Percentiles rank a stretch among this genome's conserved stretches.
These are phyloP conservation scores for Linnaemya tessellans DNA, from an alignment of 2,888 invertebrate species.

Conservation along the genomic window DNA sequence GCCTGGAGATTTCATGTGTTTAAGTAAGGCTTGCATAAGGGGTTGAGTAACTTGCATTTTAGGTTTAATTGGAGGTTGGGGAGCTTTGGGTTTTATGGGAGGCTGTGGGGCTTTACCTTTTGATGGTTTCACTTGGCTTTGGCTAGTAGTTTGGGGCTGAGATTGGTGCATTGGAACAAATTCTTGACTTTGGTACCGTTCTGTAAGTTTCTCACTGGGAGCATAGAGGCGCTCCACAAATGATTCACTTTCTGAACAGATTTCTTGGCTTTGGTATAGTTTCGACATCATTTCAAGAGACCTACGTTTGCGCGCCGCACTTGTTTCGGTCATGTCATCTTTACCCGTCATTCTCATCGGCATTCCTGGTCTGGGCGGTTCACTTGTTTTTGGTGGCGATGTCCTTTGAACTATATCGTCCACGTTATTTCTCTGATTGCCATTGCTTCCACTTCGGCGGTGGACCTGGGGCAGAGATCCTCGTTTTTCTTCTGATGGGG, in stretches of 20 bases:
- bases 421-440: constrained; percentile 75
- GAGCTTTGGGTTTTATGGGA: constrained; percentile 74
- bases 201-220: constrained; percentile 86
- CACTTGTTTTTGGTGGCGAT: constrained; percentile 71
- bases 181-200: constrained; percentile 87
- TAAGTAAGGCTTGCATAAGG: constrained; percentile 80
- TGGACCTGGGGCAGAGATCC: constrained; percentile 80
- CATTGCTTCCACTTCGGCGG: constrained; percentile 79
- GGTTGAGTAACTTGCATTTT: constrained; percentile 80
- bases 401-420: constrained; percentile 75
- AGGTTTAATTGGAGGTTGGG: constrained; percentile 73
- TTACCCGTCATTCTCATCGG: constrained; percentile 78
- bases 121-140: constrained; percentile 70
- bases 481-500: constrained; percentile 79
- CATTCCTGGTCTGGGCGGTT: constrained; percentile 66
- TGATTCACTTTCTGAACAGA: constrained; percentile 83
- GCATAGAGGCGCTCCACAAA: constrained; percentile 86
- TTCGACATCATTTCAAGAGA: constrained; percentile 84
- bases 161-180: constrained; percentile 84
- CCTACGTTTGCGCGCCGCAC: constrained; percentile 83
- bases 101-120: constrained; percentile 78
- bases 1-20: constrained; percentile 79
- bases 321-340: constrained; percentile 75
- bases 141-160: constrained; percentile 29
- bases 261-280: constrained; percentile 86